Evolutionary conservation across 2,113 vertebrate species (phyloP), one percentile per base, ranked within the genome.

Genomic region (Geothlypis trichas): DNA sequence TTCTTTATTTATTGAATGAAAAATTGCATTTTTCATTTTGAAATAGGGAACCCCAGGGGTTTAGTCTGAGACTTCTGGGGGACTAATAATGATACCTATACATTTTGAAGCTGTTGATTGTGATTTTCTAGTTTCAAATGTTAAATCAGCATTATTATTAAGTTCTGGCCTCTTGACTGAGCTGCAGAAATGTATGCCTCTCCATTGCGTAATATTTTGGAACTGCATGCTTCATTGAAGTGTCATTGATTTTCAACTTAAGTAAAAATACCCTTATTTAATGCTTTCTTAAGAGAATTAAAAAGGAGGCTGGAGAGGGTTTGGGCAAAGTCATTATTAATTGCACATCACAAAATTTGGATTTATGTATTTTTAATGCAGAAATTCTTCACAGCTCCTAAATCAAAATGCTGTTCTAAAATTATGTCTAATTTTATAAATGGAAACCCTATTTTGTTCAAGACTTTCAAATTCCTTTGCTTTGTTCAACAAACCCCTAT

Each of bases 201-300:
- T 97, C n/a, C 26, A 89, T 96, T 98, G 71, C 72, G 59, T 97
- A 97, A 97, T 95, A 86, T 96, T 98, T 98, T 96, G 91, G 88
- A 97, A 96, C 97, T 95, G 85, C 84, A 96, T 96, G 97, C 96
- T 97, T 97, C 96, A 92, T 96, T 98, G 97, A 97, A 97, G 93
- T 94, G 87, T 93, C 97, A 98, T 98, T 98, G 97, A 98, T 98
- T 98, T 98, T 97, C 96, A 97, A 93, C 96, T 97, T 96, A 97
- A 98, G 90, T 89, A 85, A 98, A 98, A 96, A 98, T 97, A 92
- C 92, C 95, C 95, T 98, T 86, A 96, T 97, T 98, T 98, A 97
- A 96, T 96, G 92, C 92, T 97, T 97, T 98, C 97, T 97, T 95
- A 97, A 97, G 94, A 97, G 95, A 97, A 97, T 97, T 97, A 97